A percentile compares a stretch with the other conserved stretches of the same genome.
Conservation (phyloP, 35 echinoderm and acorn worm species). For the Ophioderma brevispina region DNA sequence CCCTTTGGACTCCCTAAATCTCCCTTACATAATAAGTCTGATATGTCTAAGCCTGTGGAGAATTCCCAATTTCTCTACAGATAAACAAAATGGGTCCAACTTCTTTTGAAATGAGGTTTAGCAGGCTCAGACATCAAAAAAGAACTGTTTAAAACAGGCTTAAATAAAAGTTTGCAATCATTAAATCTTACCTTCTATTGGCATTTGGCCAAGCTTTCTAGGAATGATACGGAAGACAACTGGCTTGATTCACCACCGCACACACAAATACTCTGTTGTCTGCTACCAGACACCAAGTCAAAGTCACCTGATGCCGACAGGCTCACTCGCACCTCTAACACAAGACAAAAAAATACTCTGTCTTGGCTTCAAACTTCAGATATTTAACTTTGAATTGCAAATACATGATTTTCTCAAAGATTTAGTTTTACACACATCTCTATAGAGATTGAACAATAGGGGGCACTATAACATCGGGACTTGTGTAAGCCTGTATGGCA, state of each 20-base stretch:
- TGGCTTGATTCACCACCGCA: slow-evolving; percentile 39
- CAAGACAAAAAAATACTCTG: background rate
- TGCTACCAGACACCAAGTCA: background rate
- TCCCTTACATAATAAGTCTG: no score
- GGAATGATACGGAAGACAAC: slow-evolving; percentile 40
- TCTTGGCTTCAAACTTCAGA: background rate
- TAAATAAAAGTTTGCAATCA: no score
- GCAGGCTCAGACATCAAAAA: no score
- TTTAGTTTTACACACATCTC: no score
- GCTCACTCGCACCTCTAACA: background rate
- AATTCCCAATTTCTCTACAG: background rate
- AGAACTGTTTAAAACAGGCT: no score
- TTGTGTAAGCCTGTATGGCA: no score
- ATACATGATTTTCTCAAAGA: no score
- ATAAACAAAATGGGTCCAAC: background rate
- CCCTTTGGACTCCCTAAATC: no score
- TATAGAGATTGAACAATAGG: no score
- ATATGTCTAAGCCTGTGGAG: no score
- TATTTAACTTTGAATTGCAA: no score
- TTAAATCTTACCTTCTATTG: slow-evolving; percentile 43
- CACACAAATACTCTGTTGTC: slow-evolving; percentile 33
- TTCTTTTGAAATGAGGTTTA: background rate
- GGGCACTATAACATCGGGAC: no score
- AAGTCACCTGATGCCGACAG: background rate
- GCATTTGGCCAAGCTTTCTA: slow-evolving; percentile 36